phyloP scores from a whole-genome alignment of 2,888 invertebrate species.

The Tethea ocularis region DNA sequence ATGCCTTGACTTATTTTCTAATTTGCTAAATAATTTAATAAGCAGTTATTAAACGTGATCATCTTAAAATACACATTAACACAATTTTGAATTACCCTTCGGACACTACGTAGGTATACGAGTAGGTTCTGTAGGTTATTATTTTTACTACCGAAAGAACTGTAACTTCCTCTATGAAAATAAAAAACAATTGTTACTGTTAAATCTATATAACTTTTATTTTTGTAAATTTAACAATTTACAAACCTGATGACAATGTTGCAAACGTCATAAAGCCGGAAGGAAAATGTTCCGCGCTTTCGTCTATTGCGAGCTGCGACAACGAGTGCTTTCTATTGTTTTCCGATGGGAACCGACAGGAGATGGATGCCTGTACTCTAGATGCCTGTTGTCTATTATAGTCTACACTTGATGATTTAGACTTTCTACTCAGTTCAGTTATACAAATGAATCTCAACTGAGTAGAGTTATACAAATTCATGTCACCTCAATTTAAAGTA shows the following conservation, averaged over 20 bases:
- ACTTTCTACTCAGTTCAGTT: too few species aligned
- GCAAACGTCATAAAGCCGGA: conserved; percentile 47
- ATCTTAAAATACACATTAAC: too few species aligned
- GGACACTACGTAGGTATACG: too few species aligned
- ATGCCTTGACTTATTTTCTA: too few species aligned
- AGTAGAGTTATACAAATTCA: background rate
- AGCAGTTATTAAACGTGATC: too few species aligned
- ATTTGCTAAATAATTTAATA: too few species aligned
- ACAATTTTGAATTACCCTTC: too few species aligned
- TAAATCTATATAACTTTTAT: background rate
- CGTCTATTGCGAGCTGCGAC: conserved; percentile 45
- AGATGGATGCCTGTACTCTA: conserved; percentile 53
- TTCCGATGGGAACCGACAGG: conserved; percentile 59
- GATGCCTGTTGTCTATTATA: conserved; percentile 27
- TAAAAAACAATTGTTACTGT: too few species aligned
- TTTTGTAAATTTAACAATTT: conserved; percentile 16
- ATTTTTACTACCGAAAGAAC: too few species aligned
- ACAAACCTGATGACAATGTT: conserved; percentile 31
- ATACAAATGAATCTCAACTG: background rate
- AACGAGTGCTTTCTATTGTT: conserved; percentile 67
- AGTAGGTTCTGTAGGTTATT: too few species aligned
- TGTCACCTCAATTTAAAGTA: too few species aligned
- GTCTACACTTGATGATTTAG: conserved; percentile 31
- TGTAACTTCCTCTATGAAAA: too few species aligned
- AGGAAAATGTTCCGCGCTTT: conserved; percentile 52